Base-by-base conservation (phyloP, 2,888 invertebrate species). In the Diadegma fenestrale region DNA sequence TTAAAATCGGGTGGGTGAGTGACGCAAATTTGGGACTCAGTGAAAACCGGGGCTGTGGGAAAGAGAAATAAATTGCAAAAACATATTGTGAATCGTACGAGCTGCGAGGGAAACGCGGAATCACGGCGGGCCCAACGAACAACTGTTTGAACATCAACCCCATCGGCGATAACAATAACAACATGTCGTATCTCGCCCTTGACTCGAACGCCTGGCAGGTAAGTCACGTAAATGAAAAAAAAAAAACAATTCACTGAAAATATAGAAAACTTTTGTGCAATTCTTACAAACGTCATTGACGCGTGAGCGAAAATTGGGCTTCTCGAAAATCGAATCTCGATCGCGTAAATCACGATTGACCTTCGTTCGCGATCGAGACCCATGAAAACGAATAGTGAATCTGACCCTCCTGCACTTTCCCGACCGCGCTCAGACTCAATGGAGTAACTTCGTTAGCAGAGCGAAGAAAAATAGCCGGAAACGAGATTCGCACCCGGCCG, bases 121-220 rank as follows among this genome's bases (percentile, higher is more conserved):
- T 80, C 85, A 86, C 85, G 85, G 85, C 75, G 85, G 68, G 68
- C 72, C 64, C 66, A 80, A 83, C 86, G 66, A 78, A 45, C 82
- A 82, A 77, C 85, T 48, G 58, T 48, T 37, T 63, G 22, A 80
- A 77, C 75, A 73, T 77, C 82, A 80, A 72, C 72, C 41, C 19
- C 77, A 51, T 80, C 68, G 84, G 86, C 77, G 86, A 92, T 87
- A 87, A 84, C 78, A 89, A 87, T 84, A 80, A 68, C 91, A 91
- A 90, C 90, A 94, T 94, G 94, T 94, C 94, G 84, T 94, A 94
- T 88, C 92, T 94, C 88, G 94, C 94, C 75, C 90, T 94, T 91
- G 94, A 94, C 90, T 92, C 93, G 88, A 94, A 94, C 87, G 94
- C 94, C 85, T 95, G 94, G 94, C 94, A 95, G 94, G 94, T 94